phyloP scores from a whole-genome alignment of 2,888 invertebrate genomes.

The Xylota segnis region DNA sequence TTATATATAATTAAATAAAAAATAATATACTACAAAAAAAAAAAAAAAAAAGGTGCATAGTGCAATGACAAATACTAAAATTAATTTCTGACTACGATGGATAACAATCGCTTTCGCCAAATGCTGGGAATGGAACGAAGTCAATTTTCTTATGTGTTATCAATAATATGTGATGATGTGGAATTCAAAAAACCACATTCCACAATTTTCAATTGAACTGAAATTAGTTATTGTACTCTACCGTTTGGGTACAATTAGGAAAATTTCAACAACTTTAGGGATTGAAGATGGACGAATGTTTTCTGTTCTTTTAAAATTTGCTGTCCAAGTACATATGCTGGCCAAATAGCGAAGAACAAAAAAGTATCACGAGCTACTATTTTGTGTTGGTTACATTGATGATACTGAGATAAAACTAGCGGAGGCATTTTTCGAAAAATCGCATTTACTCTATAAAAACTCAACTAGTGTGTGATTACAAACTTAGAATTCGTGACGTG shows the following conservation, averaged over 20 bases:
- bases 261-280: constrained; percentile 55
- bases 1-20: too few species aligned
- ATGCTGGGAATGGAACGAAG: constrained; percentile 50
- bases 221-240: constrained; percentile 3
- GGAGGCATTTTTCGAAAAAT: constrained; percentile 13
- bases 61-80: too few species aligned
- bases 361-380: constrained; percentile 57
- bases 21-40: too few species aligned
- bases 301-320: neutral
- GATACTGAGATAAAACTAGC: constrained; percentile 63
- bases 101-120: constrained; percentile 59
- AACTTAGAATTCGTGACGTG: constrained; percentile 49
- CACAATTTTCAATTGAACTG: constrained; percentile 19
- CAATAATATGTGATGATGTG: neutral
- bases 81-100: constrained; percentile 34
- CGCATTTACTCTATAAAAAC: constrained; percentile 58
- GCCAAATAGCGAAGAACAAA: constrained; percentile 46
- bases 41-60: too few species aligned
- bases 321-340: constrained; percentile 38
- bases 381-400: constrained; percentile 64
- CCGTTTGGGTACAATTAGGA: constrained; percentile 27
- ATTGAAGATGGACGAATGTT: constrained; percentile 57
- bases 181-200: constrained; percentile 13
- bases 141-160: constrained; percentile 47
- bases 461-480: constrained; percentile 54